Evolutionary conservation across 2,888 invertebrate species (phyloP).

Genomic region (Sinopyrophorus schimmeli): DNA sequence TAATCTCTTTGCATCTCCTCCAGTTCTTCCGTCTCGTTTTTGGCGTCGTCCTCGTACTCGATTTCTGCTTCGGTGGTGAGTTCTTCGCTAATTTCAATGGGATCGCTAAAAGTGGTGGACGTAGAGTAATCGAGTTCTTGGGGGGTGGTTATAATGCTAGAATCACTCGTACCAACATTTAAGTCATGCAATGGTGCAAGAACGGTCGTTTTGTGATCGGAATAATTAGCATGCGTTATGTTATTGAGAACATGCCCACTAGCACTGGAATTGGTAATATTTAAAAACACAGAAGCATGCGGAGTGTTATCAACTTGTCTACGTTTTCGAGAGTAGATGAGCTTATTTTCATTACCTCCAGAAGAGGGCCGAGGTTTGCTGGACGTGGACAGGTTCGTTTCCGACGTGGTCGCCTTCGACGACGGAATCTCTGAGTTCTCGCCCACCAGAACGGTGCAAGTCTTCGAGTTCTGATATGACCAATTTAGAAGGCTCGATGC

Average conservation of each 20-base stretch:
- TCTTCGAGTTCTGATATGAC: constrained; percentile 81
- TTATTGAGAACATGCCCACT: constrained; percentile 44
- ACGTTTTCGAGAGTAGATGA: constrained; percentile 67
- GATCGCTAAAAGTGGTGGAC: neutral
- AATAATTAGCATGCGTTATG: constrained; percentile 48
- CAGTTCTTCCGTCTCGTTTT: no score
- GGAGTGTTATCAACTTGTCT: constrained; percentile 59
- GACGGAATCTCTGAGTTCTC: constrained; percentile 73
- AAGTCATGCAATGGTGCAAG: constrained; percentile 49
- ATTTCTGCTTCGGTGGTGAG: no score
- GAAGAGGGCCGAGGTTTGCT: constrained; percentile 65
- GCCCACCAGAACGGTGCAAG: constrained; percentile 82
- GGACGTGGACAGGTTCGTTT: constrained; percentile 72
- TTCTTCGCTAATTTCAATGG: no score
- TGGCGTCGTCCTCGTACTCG: no score
- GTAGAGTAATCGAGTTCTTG: no score
- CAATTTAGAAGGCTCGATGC: constrained; percentile 82
- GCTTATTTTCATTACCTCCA: constrained; percentile 58
- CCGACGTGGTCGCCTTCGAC: constrained; percentile 71
- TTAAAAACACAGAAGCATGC: constrained; percentile 51
- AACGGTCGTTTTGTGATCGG: constrained; percentile 33
- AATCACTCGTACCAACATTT: constrained; percentile 40
- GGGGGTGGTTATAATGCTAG: no score
- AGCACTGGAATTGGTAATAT: constrained; percentile 38
- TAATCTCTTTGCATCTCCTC: constrained; percentile 55